Evolutionary conservation across 2,113 vertebrate genomes (phyloP), one percentile per base, ranked within the genome.

Genomic region (Dinomys branickii): DNA sequence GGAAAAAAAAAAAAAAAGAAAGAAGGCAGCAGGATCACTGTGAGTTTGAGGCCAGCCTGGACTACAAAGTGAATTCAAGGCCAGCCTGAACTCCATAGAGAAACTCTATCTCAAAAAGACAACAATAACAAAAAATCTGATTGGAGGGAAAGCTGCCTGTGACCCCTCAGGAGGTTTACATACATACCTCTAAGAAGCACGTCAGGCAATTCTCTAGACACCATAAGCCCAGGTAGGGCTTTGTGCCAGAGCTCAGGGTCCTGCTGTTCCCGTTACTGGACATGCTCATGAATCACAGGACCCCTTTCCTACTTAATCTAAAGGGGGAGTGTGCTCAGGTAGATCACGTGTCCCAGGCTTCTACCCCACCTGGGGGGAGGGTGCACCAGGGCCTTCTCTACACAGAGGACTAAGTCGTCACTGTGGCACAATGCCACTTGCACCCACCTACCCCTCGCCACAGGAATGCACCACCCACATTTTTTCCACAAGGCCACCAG

Each of bases 171-270:
- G 67, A 83, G 3, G 28, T 10, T 52, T 28, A 85, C 47, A 56
- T n/a, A 95, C 41, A 56, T 47, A 95, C 28, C 92, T 92, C 81
- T 30, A 38, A 63, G 90, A 95, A 91, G 65, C n/a, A 81, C 8
- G 41, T 50, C 56, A 93, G 41, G 84, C 5, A 73, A 83, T 75
- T 50, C 52, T 90, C 80, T 14, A 10, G 14, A 71, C 1, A 61
- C 35, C 47, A 80, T 35, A n/a, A 41, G 73, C 80, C 61, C 8
- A 71, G 56, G 52, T 22, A 41, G 63, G 50, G 56, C 59, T 81
- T 84, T 75, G 20, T 71, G 61, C 52, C 7, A 65, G 26, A 84
- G 63, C 75, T 95, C 50, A 87, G 52, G 85, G 81, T 61, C 77
- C 78, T 20, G 2, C 35, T 38, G 12, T 6, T 78, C 50, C 54